phyloP scores from a whole-genome alignment of 2,888 invertebrate genomes.

The Macaria liturata region DNA sequence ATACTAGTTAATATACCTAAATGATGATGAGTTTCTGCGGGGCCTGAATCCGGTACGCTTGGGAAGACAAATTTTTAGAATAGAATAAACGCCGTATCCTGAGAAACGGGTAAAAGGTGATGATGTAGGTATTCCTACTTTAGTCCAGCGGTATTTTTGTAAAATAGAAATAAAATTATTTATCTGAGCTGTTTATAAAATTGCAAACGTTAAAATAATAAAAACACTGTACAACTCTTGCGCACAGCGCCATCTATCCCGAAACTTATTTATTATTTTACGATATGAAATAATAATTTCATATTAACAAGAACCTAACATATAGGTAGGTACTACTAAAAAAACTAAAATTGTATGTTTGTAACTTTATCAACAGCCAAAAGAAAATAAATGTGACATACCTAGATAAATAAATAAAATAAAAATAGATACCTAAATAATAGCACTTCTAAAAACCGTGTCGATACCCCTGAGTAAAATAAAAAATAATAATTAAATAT shows the following conservation, averaged over 20 bases:
- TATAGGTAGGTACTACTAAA: too few species aligned
- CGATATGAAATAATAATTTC: too few species aligned
- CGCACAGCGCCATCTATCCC: too few species aligned
- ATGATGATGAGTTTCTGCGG: too few species aligned
- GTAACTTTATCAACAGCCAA: constrained; percentile 37
- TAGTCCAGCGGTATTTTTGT: constrained; percentile 60
- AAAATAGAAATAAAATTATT: constrained; percentile 43
- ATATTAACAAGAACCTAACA: too few species aligned
- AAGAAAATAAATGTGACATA: constrained; percentile 7
- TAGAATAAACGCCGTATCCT: neutral
- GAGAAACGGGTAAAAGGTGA: constrained; percentile 33
- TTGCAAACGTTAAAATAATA: constrained; percentile 39
- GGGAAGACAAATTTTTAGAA: neutral
- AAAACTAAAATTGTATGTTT: constrained; percentile 4
- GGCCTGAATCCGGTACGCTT: too few species aligned
- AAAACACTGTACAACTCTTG: too few species aligned
- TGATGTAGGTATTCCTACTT: constrained; percentile 57
- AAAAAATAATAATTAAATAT: constrained; percentile 11
- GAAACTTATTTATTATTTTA: too few species aligned
- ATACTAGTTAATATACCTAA: too few species aligned
- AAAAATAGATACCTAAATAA: constrained; percentile 1
- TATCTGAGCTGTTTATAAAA: constrained; percentile 27
- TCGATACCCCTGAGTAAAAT: constrained; percentile 5
- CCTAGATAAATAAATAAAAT: neutral
- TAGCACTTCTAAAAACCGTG: constrained; percentile 20